Evolutionary conservation across 2,113 vertebrate genomes (phyloP).

Genomic region (Pangasianodon hypophthalmus): DNA sequence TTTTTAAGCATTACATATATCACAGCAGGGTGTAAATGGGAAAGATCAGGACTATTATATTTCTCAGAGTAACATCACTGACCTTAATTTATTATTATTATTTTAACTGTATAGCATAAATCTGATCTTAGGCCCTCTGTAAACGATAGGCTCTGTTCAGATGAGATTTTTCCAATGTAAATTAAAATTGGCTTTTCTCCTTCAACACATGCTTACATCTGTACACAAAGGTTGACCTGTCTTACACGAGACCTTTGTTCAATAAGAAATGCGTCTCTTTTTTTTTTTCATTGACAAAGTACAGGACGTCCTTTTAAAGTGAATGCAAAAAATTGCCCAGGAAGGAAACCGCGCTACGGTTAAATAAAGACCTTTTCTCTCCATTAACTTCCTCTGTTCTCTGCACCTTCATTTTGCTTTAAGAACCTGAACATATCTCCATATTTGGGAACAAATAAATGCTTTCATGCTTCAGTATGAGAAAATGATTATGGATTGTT

Average conservation of each 20-base stretch:
- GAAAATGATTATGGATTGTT: neutral
- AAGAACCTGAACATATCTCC: neutral
- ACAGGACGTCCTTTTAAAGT: conserved; percentile 58
- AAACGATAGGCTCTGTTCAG: neutral
- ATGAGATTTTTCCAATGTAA: neutral
- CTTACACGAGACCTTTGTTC: neutral
- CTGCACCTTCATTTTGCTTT: conserved; percentile 4
- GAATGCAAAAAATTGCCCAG: conserved; percentile 48
- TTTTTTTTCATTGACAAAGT: conserved; percentile 38
- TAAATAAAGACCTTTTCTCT: conserved; percentile 51
- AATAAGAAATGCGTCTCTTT: conserved; percentile 1
- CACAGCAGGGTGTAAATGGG: neutral
- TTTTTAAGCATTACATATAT: neutral
- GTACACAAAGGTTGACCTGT: neutral
- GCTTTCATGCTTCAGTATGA: neutral
- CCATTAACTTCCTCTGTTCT: conserved; percentile 34
- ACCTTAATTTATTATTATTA: neutral
- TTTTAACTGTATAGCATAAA: neutral
- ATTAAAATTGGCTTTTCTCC: neutral
- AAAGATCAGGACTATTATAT: neutral
- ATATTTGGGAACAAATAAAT: neutral
- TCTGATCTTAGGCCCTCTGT: neutral
- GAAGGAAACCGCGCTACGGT: conserved; percentile 62
- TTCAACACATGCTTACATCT: neutral
- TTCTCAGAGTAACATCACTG: neutral